Percentiles rank a stretch among this genome's conserved stretches.
Evolutionary conservation across 1,140 invertebrate species (phyloP).

Genomic region (Stenopsyche tienmushanensis): DNA sequence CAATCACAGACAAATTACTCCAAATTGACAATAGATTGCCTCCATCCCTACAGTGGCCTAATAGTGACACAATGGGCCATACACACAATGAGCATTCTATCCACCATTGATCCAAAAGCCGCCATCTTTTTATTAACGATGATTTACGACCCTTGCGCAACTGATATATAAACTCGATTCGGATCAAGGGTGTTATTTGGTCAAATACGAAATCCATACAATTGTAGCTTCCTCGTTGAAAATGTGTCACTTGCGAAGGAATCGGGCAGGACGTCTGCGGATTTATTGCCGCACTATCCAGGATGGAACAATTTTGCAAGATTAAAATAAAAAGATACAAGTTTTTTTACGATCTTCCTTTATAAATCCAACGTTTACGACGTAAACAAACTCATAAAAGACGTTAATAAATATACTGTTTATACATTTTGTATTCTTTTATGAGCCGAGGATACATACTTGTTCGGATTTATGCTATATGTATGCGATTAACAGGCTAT

Average conservation of each 20-base stretch:
- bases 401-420: slow-evolving; percentile 23
- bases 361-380: slow-evolving; percentile 19
- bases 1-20: slow-evolving; percentile 17
- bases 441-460: no score
- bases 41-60: neutral
- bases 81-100: neutral
- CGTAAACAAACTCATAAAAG: slow-evolving; percentile 21
- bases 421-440: slow-evolving; percentile 3
- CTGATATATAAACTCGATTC: neutral
- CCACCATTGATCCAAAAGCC: neutral
- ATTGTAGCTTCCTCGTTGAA: neutral
- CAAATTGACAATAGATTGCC: slow-evolving; percentile 23
- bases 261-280: neutral
- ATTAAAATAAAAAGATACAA: slow-evolving; percentile 1
- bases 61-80: slow-evolving; percentile 1
- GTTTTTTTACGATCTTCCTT: neutral
- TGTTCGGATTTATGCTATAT: no score
- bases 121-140: neutral
- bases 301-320: neutral
- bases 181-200: neutral
- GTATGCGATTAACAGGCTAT: no score
- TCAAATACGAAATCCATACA: neutral
- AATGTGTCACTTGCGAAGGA: no score
- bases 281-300: neutral
- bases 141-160: neutral